Base-by-base conservation (phyloP, 2,888 invertebrate genomes). In the Teleogryllus oceanicus region DNA sequence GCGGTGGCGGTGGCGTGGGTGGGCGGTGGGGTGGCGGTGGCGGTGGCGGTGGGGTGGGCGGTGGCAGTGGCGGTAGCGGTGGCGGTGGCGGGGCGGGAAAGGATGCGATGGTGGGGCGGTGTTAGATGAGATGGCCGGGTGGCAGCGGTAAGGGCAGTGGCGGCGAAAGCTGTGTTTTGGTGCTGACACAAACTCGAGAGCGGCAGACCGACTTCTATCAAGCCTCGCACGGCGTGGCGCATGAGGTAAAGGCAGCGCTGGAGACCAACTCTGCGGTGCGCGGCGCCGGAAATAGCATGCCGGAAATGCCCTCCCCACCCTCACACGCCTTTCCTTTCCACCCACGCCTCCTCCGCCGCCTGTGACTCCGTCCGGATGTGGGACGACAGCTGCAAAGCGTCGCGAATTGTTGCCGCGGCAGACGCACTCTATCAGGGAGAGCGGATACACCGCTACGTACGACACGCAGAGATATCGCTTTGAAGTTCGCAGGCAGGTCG, bases 51-150 rank as follows among this genome's bases (percentile, higher is more conserved):
- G 37, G 5, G 37, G 37, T 8, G 37, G 37, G 37, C 8, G 37
- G 8, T 1, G 5, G 37, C 5, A 8, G 8, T 5, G 37, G 37
- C 37, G 8, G 37, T 0, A 0, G 0, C 8, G 37, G 1, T 0
- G 37, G 24, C 21, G 21, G 21, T 1, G 21, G 21, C 24, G 24
- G 24, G 37, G 1, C 37, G 37, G 8, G 8, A 8, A 37, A 5
- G 5, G 2, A 37, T 4, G 24, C 24, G 4, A 4, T 2, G 37
- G 0, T 37, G 37, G 8, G 5, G 8, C 37, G 8, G 5, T 8
- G 37, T 0, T 8, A 5, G 8, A 37, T 1, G 37, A 8, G 8
- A 8, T 8, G 37, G 37, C 37, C 0, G 37, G 8, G 8, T 37
- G 37, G 37, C 5, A 5, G 0, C 37, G 37, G 37, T 37, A 5